Conservation (phyloP, 2,113 vertebrate species). For the Peromyscus maniculatus region DNA sequence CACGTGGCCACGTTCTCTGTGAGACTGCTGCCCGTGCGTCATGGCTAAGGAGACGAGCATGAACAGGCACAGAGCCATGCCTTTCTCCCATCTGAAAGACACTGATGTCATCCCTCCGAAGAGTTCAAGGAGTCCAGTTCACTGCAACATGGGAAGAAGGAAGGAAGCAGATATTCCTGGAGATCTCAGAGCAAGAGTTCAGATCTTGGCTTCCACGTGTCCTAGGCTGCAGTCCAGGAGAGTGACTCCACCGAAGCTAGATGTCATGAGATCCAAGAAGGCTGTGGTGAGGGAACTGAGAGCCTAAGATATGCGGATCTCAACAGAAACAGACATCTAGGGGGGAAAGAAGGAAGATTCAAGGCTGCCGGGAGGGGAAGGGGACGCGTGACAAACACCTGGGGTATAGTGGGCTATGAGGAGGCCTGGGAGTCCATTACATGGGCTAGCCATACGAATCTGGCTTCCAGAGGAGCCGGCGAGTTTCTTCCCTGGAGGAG, state of each 20-base stretch:
- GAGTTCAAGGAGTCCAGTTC: background rate
- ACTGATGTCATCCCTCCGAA: constrained; percentile 53
- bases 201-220: background rate
- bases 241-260: background rate
- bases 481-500: background rate
- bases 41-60: background rate
- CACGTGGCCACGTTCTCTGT: background rate
- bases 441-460: background rate
- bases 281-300: background rate
- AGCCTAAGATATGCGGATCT: background rate
- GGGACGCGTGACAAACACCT: background rate
- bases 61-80: background rate
- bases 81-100: constrained; percentile 28
- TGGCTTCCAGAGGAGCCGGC: background rate
- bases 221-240: background rate
- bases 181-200: constrained; percentile 29
- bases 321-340: background rate
- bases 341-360: constrained; percentile 3
- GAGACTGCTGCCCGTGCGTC: background rate
- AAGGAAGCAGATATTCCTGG: constrained; percentile 59
- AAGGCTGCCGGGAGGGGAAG: background rate
- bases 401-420: background rate
- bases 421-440: background rate
- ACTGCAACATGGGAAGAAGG: background rate
- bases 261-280: background rate